Evolutionary conservation across 2,113 vertebrate species (phyloP), one percentile per base, ranked within the genome.

Genomic region (Oncorhynchus mykiss): DNA sequence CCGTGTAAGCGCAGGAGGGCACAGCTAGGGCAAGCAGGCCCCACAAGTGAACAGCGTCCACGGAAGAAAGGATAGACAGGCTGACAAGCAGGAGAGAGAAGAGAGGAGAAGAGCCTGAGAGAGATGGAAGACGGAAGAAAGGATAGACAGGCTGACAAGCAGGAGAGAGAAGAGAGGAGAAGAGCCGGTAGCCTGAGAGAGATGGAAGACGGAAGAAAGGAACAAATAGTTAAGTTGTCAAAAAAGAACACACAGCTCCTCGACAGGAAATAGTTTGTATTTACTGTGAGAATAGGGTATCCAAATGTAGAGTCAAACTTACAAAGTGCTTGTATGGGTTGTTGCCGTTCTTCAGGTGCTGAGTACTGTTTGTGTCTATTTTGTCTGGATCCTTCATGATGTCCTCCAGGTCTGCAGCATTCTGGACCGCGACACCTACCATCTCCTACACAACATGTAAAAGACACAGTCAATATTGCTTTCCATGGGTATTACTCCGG

Each of bases 271-370:
- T 45, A 3, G 13, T 67, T 67, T 14, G n/a, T 67, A 67, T 48
- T 54, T 14, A 64, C 8, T 65, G 29, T 31, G n/a, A 49, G 34
- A 29, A 51, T 60, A 1, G n/a, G 29, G n/a, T 20, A 4, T 27
- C 45, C 70, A 78, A 54, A 31, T 4, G 24, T n/a, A 16, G 27
- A 14, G 20, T 18, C 20, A 22, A 5, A 95, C 96, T 96, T 89
- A 99, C 97, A 93, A 95, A 95, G 82, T 93, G 90, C 87, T 93
- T 91, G 51, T 92, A 95, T 0, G 91, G 93, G 72, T 94, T 91
- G 12, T 83, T 86, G 31, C 77, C 76, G 2, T 92, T 93, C 27
- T 27, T 91, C 22, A 2, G 13, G 48, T 87, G 83, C 5, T 89
- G 83, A 7, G 69, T 86, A 57, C 71, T 79, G 6, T 86, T 82